A percentile compares a stretch with the other conserved stretches of the same genome.
Evolutionary conservation across 2,797 vertebrate species (phyloP).

Genomic region (Cuniculus paca): DNA sequence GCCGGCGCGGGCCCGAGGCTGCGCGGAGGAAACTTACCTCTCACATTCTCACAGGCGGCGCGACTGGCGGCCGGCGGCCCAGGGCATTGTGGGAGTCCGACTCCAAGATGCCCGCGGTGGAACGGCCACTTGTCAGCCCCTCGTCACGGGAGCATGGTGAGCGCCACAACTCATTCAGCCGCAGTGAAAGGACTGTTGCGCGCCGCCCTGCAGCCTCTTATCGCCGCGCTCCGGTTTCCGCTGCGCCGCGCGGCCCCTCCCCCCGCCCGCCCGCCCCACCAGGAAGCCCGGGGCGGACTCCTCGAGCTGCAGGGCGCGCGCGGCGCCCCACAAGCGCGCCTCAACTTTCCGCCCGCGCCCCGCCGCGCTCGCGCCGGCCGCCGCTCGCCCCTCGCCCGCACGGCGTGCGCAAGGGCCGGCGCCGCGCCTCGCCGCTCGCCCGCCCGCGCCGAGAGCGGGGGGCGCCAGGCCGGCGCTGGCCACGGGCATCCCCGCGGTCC

Average conservation of each 20-base stretch:
- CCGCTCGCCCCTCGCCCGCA: neutral
- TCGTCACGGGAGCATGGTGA: slow-evolving; percentile 87
- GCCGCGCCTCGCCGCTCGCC: neutral
- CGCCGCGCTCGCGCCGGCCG: neutral
- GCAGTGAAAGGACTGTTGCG: slow-evolving; percentile 81
- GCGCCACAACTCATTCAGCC: slow-evolving; percentile 84
- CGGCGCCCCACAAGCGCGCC: neutral
- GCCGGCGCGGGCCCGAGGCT: neutral
- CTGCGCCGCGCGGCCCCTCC: slow-evolving; percentile 87
- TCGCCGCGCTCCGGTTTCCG: slow-evolving; percentile 86
- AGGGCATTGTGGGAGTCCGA: slow-evolving; percentile 86
- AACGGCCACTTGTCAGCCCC: slow-evolving; percentile 62
- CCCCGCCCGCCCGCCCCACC: slow-evolving; percentile 86
- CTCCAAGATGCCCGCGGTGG: slow-evolving; percentile 76
- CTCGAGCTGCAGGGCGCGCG: slow-evolving; percentile 76
- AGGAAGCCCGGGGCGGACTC: slow-evolving; percentile 88
- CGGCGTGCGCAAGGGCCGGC: neutral
- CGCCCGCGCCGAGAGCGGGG: neutral
- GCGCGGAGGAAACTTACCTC: slow-evolving; percentile 12
- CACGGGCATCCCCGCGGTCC: slow-evolving; percentile 59
- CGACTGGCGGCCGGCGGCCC: neutral
- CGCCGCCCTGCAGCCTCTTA: slow-evolving; percentile 84
- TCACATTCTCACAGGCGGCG: neutral
- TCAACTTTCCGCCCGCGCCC: neutral
- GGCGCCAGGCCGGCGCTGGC: neutral